phyloP scores from a whole-genome alignment of 2,888 invertebrate genomes.

The Zelleria hepariella region DNA sequence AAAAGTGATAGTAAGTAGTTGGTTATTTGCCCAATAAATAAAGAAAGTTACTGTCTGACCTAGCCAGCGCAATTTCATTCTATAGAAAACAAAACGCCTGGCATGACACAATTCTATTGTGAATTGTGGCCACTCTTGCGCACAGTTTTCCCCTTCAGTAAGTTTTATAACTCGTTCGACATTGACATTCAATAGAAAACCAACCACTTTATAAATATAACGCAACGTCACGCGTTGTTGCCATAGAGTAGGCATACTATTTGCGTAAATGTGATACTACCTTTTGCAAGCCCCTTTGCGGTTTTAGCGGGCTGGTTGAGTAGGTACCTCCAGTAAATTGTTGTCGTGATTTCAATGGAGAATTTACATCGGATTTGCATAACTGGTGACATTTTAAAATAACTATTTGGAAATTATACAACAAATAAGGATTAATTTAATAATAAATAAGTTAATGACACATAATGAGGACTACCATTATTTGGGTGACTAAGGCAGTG shows the following conservation, averaged over 20 bases:
- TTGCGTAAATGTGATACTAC: constrained; percentile 40
- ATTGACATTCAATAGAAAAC: constrained; percentile 48
- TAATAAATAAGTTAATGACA: too few species aligned
- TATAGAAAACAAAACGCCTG: background rate
- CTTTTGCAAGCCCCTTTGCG: constrained; percentile 1
- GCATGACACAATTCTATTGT: background rate
- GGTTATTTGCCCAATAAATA: background rate
- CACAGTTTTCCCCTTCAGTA: constrained; percentile 26
- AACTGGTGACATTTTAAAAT: too few species aligned
- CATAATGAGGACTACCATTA: too few species aligned
- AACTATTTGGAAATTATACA: too few species aligned
- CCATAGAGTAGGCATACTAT: constrained; percentile 17
- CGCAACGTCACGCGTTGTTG: background rate
- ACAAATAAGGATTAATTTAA: too few species aligned
- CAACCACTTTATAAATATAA: background rate
- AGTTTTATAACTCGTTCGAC: constrained; percentile 31
- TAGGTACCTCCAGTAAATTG: background rate
- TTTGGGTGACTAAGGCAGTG: too few species aligned
- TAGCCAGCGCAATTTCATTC: background rate
- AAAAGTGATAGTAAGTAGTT: background rate
- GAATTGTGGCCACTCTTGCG: constrained; percentile 14
- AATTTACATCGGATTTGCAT: background rate
- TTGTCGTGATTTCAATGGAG: background rate
- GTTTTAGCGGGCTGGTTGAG: background rate
- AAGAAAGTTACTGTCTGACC: background rate